Conservation (phyloP, 2,113 vertebrate species). For the Petromus typicus region DNA sequence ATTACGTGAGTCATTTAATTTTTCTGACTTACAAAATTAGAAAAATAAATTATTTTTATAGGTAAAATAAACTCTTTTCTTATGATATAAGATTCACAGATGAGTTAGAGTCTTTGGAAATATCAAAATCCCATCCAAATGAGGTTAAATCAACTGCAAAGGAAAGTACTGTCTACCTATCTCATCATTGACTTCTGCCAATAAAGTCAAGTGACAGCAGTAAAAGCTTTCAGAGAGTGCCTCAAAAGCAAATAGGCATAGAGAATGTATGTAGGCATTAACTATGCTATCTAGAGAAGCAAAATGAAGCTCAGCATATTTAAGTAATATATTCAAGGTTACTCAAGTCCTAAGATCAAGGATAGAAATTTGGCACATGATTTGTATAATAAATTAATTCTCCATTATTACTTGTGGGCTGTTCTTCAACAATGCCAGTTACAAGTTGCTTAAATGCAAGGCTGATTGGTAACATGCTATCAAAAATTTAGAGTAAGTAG, state of each 20-base stretch:
- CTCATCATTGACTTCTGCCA: neutral
- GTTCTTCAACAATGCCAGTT: neutral
- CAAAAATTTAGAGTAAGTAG: neutral
- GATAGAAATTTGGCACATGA: neutral
- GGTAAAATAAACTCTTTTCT: neutral
- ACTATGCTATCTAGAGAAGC: neutral
- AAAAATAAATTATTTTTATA: neutral
- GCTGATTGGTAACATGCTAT: neutral
- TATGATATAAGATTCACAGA: neutral
- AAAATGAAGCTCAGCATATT: neutral
- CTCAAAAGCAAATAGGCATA: neutral
- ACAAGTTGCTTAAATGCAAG: conserved; percentile 1
- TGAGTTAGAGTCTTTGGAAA: neutral
- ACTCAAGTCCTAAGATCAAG: neutral
- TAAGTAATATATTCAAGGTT: neutral
- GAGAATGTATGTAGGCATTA: neutral
- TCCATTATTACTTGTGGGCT: neutral
- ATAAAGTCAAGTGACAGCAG: neutral
- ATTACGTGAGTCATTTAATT: neutral
- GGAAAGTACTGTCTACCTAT: neutral
- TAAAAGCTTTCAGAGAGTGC: neutral
- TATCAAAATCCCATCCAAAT: conserved; percentile 24
- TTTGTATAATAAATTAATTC: conserved; percentile 25
- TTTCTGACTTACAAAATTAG: conserved; percentile 9
- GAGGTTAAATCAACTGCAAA: neutral